Evolutionary conservation across 2,113 vertebrate genomes (phyloP).

Genomic region (Ochotona princeps): DNA sequence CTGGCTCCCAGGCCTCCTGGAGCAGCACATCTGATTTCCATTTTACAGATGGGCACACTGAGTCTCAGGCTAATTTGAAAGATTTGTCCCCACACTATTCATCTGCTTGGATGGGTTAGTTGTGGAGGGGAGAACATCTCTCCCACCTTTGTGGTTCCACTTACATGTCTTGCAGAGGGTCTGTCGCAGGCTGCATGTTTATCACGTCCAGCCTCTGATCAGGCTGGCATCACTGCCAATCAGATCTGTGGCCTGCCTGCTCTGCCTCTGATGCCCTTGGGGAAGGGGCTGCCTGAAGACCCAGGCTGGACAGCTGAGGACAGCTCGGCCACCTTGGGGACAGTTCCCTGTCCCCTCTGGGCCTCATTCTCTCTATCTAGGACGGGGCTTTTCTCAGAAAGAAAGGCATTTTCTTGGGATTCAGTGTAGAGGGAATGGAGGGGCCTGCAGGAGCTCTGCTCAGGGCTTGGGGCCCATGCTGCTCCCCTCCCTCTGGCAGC

Average conservation of each 20-base stretch:
- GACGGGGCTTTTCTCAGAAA: not conserved
- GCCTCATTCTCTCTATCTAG: not conserved
- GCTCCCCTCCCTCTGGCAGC: not conserved
- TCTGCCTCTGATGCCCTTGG: not conserved
- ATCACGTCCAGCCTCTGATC: not conserved
- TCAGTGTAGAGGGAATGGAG: fast-evolving
- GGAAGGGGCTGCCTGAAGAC: not conserved
- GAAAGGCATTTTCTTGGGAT: not conserved
- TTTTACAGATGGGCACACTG: conserved; percentile 14
- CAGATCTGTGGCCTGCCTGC: not conserved
- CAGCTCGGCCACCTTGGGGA: not conserved
- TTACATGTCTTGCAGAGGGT: not conserved
- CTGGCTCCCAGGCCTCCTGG: not conserved
- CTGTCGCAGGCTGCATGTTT: not conserved
- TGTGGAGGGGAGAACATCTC: not conserved
- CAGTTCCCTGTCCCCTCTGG: not conserved
- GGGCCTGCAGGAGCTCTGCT: not conserved
- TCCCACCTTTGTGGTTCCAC: not conserved
- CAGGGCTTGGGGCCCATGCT: not conserved
- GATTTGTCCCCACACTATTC: not conserved
- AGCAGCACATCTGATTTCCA: not conserved
- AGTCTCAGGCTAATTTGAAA: not conserved
- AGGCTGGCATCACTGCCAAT: not conserved
- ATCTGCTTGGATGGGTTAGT: not conserved
- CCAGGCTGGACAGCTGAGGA: not conserved